Percentiles rank a stretch among this genome's conserved stretches.
Conservation (phyloP, 2,113 vertebrate species). For the Condylura cristata region DNA sequence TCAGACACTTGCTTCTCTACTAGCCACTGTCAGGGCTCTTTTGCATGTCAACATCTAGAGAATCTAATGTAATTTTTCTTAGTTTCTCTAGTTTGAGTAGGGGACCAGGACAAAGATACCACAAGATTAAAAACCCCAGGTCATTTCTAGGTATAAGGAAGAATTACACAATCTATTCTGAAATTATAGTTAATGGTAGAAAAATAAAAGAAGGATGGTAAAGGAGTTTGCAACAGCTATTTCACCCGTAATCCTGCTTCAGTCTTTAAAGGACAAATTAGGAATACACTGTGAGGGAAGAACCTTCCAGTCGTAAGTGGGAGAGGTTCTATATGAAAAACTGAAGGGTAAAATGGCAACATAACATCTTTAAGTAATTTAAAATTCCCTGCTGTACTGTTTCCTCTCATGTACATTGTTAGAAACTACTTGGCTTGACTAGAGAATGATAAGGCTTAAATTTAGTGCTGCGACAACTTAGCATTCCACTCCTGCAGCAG, state of each 20-base stretch:
- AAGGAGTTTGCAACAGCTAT: not conserved
- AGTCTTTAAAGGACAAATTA: not conserved
- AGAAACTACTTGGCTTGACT: not conserved
- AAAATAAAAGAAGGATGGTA: not conserved
- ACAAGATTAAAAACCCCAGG: not conserved
- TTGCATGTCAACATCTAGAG: not conserved
- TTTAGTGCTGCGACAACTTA: not conserved
- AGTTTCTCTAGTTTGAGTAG: too few species aligned
- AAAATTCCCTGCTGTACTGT: not conserved
- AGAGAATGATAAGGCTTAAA: not conserved
- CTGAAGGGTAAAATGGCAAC: not conserved
- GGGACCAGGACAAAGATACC: not conserved
- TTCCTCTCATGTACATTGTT: not conserved
- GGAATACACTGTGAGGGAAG: not conserved
- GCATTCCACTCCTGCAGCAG: not conserved
- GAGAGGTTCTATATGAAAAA: not conserved
- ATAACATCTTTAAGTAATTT: not conserved
- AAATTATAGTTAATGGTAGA: not conserved
- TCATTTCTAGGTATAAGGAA: not conserved
- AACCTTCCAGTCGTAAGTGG: not conserved
- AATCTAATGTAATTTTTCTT: not conserved
- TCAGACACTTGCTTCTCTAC: too few species aligned
- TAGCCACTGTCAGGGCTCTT: too few species aligned
- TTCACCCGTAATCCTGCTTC: not conserved
- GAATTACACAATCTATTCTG: not conserved